These are phyloP conservation scores for Tigriopus japonicus DNA, from an alignment of 1,140 invertebrate genomes.

Conservation along the genomic window DNA sequence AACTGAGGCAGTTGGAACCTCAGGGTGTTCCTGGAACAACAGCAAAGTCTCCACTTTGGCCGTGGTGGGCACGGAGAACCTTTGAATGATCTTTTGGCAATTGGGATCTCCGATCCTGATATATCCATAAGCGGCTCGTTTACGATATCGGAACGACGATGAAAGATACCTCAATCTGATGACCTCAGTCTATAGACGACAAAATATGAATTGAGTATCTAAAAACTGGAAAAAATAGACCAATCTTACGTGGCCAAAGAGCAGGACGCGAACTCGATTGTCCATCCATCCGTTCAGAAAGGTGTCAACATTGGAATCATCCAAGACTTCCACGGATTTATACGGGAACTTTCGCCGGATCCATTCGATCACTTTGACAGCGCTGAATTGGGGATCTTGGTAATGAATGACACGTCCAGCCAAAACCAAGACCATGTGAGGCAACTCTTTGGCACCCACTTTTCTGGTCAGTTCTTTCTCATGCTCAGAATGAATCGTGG, in stretches of 20 bases:
- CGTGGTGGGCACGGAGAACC: constrained; percentile 45
- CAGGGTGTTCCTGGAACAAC: constrained; percentile 71
- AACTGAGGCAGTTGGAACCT: constrained; percentile 58
- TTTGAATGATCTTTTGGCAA: constrained; percentile 37
- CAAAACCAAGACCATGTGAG: constrained; percentile 44
- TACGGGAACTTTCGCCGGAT: constrained; percentile 61
- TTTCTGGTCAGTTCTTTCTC: constrained; percentile 11
- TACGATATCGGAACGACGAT: constrained; percentile 63
- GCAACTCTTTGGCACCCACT: constrained; percentile 11
- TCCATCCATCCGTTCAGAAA: constrained; percentile 76
- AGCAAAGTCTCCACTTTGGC: constrained; percentile 60
- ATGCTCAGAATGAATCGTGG: constrained; percentile 16
- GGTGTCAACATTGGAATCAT: constrained; percentile 46
- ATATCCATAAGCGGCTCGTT: constrained; percentile 70
- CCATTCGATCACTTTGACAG: constrained; percentile 39
- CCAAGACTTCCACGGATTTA: constrained; percentile 47
- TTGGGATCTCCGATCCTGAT: constrained; percentile 36
- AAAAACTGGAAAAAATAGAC: no score
- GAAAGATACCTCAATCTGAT: constrained; percentile 58
- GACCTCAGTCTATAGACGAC: background rate
- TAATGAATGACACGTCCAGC: constrained; percentile 38
- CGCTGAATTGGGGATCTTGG: background rate
- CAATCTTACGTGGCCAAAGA: constrained; percentile 49
- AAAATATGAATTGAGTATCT: no score
- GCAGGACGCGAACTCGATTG: constrained; percentile 68